Percentiles rank a stretch among this genome's conserved stretches.
Evolutionary conservation across 2,113 vertebrate genomes (phyloP).

Genomic region (Dermatemys mawii): DNA sequence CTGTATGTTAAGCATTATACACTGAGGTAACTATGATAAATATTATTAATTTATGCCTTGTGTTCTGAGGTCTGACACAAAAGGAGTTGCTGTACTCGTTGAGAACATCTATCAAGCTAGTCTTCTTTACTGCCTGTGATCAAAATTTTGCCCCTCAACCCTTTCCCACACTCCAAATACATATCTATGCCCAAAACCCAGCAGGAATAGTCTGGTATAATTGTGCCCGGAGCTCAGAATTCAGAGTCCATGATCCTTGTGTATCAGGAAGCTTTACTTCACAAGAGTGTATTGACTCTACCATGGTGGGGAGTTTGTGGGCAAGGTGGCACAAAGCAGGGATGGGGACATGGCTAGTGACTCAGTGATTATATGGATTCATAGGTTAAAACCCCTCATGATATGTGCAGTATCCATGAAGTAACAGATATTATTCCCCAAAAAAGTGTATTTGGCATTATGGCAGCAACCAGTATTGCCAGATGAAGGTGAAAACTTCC

Average conservation of each 20-base stretch:
- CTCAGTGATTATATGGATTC: background rate
- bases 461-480: background rate
- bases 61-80: background rate
- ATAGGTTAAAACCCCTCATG: background rate
- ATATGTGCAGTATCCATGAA: background rate
- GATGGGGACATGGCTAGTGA: background rate
- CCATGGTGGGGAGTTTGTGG: background rate
- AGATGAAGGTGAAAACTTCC: background rate
- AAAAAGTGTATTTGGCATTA: fast-evolving
- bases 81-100: background rate
- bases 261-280: background rate
- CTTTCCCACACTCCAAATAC: fast-evolving
- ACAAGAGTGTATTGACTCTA: background rate
- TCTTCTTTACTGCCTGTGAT: background rate
- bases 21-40: constrained; percentile 14
- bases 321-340: background rate
- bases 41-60: background rate
- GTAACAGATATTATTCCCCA: background rate
- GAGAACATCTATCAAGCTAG: background rate
- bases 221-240: background rate
- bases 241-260: background rate
- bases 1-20: background rate
- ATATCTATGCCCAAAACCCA: background rate
- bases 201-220: background rate
- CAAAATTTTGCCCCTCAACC: background rate